Conservation (phyloP, 2,113 vertebrate species). For the Actenoides hombroni region DNA sequence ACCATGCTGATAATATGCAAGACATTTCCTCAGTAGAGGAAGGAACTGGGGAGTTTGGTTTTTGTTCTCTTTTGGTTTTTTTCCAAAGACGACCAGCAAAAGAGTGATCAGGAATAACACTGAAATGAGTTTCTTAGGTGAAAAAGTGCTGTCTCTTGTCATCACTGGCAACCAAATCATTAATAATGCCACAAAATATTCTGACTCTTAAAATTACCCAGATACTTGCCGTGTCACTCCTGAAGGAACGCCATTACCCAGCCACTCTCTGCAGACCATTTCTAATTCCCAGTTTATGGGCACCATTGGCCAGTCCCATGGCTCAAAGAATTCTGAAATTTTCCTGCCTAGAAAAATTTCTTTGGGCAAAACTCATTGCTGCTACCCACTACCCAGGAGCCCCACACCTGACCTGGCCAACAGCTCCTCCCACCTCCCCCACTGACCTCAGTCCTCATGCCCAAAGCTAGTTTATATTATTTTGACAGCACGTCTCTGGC, state of each 20-base stretch:
- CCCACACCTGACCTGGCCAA: neutral
- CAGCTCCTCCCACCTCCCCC: neutral
- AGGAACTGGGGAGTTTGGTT: too few relatives aligned
- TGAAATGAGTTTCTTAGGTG: neutral
- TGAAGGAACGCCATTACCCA: neutral
- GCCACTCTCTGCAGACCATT: neutral
- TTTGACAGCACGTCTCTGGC: neutral
- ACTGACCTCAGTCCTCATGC: neutral
- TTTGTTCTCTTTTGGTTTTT: neutral
- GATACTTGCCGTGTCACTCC: neutral
- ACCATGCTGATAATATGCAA: neutral
- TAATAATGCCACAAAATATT: neutral
- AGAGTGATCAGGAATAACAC: neutral
- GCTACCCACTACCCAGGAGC: neutral
- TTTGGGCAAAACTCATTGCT: fast-evolving
- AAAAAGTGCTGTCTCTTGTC: neutral
- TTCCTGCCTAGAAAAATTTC: neutral
- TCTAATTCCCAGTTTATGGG: neutral
- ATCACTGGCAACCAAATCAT: neutral
- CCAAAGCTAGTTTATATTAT: neutral
- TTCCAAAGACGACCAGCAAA: neutral
- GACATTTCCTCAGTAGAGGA: neutral
- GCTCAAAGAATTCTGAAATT: neutral
- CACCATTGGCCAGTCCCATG: neutral
- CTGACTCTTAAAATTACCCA: neutral